These are phyloP conservation scores for Callorhinus ursinus DNA, from an alignment of 2,113 vertebrate species.

Conservation along the genomic window DNA sequence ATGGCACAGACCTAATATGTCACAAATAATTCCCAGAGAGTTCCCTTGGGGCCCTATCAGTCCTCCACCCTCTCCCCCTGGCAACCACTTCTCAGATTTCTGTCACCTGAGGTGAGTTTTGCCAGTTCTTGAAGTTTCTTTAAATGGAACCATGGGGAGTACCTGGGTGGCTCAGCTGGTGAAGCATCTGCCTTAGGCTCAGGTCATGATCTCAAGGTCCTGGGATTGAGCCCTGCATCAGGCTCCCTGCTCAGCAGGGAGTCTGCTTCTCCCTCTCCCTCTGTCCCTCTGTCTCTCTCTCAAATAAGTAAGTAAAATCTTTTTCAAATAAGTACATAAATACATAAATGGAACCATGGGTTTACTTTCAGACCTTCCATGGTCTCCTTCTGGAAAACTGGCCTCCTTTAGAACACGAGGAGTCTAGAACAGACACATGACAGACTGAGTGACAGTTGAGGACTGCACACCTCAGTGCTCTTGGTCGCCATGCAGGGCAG, in stretches of 20 bases:
- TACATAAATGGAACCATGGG: background rate
- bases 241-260: background rate
- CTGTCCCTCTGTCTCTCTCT: background rate
- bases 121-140: background rate
- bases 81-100: background rate
- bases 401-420: background rate
- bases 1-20: background rate
- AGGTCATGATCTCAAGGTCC: background rate
- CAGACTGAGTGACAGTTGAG: fast-evolving
- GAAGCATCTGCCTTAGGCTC: background rate
- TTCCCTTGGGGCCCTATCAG: background rate
- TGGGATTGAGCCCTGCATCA: background rate
- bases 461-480: too few species aligned
- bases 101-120: background rate
- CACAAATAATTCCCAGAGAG: background rate
- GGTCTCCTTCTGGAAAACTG: background rate
- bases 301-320: background rate
- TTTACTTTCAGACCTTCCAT: background rate
- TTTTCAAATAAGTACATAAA: background rate
- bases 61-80: background rate
- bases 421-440: background rate
- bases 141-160: background rate
- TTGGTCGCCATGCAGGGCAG: background rate
- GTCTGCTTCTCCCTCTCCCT: background rate
- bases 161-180: background rate